Conservation (phyloP, 2,797 vertebrate genomes). For the Thamnophis elegans region DNA sequence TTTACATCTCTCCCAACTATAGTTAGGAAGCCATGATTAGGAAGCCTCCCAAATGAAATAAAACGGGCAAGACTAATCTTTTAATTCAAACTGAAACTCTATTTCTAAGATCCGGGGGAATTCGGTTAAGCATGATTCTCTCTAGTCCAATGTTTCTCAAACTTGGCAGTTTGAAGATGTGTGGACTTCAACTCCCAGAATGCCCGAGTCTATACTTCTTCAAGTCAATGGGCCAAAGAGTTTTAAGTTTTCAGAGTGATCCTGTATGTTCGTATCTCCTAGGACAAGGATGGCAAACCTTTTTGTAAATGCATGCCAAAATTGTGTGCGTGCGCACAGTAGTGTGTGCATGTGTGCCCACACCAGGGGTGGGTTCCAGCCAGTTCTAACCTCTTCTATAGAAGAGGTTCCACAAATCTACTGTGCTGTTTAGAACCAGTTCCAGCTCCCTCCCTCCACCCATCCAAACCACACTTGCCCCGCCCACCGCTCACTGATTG, state of each 20-base stretch:
- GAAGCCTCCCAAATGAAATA: neutral
- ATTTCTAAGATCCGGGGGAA: neutral
- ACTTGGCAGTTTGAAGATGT: neutral
- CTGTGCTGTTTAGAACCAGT: no score
- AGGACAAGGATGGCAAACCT: neutral
- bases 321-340: no score
- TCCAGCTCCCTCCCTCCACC: no score
- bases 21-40: neutral
- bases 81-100: neutral
- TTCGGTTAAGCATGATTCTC: neutral
- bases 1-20: neutral
- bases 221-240: neutral
- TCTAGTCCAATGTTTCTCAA: neutral
- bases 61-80: neutral
- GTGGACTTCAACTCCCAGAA: neutral
- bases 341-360: no score
- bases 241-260: neutral
- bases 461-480: no score
- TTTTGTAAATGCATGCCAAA: no score
- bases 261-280: neutral
- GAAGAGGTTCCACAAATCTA: no score
- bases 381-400: no score
- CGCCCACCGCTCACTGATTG: no score
- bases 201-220: neutral
- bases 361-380: no score